A percentile compares a stretch with the other conserved stretches of the same genome.
phyloP scores from a whole-genome alignment of 2,797 vertebrate species.

The Cyprinella venusta region DNA sequence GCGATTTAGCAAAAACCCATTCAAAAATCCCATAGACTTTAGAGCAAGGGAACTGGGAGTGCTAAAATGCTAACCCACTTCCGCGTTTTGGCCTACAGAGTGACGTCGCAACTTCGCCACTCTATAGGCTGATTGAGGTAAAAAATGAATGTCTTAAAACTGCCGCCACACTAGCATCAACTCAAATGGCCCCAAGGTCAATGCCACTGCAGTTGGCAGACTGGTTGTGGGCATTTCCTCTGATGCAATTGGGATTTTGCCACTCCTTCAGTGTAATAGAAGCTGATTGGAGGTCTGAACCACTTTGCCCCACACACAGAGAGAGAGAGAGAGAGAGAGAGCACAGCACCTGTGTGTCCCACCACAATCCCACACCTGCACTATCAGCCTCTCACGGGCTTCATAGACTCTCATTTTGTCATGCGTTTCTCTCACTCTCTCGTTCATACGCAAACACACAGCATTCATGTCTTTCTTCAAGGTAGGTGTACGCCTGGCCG shows the following conservation, averaged over 20 bases:
- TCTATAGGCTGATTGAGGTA: background rate
- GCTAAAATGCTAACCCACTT: no score
- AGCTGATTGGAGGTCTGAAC: slow-evolving; percentile 16
- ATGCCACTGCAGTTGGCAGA: background rate
- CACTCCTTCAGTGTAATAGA: no score
- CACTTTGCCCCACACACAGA: background rate
- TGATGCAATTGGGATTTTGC: no score
- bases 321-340: background rate
- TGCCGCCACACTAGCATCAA: background rate
- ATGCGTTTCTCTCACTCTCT: background rate
- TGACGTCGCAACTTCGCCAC: no score
- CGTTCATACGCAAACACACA: slow-evolving; percentile 39
- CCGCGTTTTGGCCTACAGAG: no score
- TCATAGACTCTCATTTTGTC: slow-evolving; percentile 1
- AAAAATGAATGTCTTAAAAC: background rate
- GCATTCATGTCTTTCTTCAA: background rate
- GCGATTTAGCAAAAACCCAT: no score
- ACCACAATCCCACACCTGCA: slow-evolving; percentile 49
- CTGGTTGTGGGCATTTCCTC: no score
- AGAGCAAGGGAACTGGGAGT: no score
- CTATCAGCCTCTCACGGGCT: slow-evolving; percentile 26
- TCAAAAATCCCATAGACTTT: no score
- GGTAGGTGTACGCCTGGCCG: slow-evolving; percentile 13
- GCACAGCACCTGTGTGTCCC: background rate
- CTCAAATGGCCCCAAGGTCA: slow-evolving; percentile 9